Percentiles rank a stretch among this genome's conserved stretches.
These are phyloP conservation scores for Menura novaehollandiae DNA, from an alignment of 2,113 vertebrate species.

Conservation along the genomic window DNA sequence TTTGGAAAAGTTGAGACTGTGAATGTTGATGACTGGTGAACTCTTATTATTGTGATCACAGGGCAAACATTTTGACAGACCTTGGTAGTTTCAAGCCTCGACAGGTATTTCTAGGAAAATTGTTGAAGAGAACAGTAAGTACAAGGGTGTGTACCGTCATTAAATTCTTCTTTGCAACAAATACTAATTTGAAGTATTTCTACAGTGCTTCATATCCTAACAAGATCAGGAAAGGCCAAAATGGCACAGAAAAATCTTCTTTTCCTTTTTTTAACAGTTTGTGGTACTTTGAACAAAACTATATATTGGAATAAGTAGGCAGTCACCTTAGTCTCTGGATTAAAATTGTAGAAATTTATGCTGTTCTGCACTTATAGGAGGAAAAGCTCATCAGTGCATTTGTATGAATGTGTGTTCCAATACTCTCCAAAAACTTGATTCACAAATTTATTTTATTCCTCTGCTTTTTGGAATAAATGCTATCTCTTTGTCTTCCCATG, in stretches of 20 bases:
- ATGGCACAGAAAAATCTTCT: not conserved
- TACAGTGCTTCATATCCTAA: not conserved
- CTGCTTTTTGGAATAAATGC: not conserved
- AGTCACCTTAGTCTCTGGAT: not conserved
- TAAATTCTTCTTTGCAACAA: slow-evolving; percentile 1
- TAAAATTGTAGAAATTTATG: not conserved
- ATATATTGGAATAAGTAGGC: not conserved
- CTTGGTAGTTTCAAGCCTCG: not conserved
- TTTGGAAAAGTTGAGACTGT: not conserved
- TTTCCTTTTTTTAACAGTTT: not conserved
- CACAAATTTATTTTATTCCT: not conserved
- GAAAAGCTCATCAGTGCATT: not conserved
- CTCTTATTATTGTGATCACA: not conserved
- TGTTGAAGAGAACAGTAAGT: slow-evolving; percentile 1
- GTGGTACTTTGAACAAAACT: not conserved
- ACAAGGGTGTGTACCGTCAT: not conserved
- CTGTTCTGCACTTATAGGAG: not conserved
- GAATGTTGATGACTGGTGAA: not conserved
- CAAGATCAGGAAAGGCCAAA: not conserved
- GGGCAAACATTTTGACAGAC: not conserved
- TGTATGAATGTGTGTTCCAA: not conserved
- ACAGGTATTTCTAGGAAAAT: slow-evolving; percentile 49
- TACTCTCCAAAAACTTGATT: not conserved
- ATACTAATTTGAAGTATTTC: not conserved
- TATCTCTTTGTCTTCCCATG: not conserved